Conservation (phyloP, 2,113 vertebrate species). For the Perca schrenkii region DNA sequence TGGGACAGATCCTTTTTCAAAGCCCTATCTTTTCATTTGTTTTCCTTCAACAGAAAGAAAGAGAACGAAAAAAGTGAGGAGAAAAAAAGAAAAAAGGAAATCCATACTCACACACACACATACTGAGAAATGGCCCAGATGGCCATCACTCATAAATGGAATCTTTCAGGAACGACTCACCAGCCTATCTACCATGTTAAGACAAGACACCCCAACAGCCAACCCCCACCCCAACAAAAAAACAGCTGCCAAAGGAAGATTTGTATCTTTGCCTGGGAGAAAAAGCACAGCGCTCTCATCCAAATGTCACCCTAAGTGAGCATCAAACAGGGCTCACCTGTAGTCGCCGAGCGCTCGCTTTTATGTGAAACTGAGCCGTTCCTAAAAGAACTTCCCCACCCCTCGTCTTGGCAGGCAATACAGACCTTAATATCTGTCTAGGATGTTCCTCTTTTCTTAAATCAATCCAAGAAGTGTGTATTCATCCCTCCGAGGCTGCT, state of each 20-base stretch:
- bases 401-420: constrained; percentile 49
- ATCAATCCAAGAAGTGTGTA: constrained; percentile 58
- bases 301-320: constrained; percentile 67
- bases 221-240: constrained; percentile 48
- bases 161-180: constrained; percentile 74
- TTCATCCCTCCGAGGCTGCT: constrained; percentile 39
- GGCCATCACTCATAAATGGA: constrained; percentile 72
- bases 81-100: constrained; percentile 27
- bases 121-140: constrained; percentile 65
- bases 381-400: constrained; percentile 54
- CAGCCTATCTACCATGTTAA: constrained; percentile 67
- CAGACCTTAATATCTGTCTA: constrained; percentile 60
- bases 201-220: constrained; percentile 57
- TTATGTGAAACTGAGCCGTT: constrained; percentile 68
- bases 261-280: constrained; percentile 65
- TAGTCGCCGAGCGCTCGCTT: constrained; percentile 45
- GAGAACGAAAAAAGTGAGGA: constrained; percentile 19
- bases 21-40: constrained; percentile 82
- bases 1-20: constrained; percentile 81
- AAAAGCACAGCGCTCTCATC: constrained; percentile 49
- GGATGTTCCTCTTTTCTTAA: constrained; percentile 61
- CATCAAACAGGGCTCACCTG: constrained; percentile 73
- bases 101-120: constrained; percentile 28
- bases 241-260: constrained; percentile 72
- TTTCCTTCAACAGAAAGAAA: constrained; percentile 63